Conservation (phyloP, 2,888 invertebrate species). For the Drosophila aldrichi region DNA sequence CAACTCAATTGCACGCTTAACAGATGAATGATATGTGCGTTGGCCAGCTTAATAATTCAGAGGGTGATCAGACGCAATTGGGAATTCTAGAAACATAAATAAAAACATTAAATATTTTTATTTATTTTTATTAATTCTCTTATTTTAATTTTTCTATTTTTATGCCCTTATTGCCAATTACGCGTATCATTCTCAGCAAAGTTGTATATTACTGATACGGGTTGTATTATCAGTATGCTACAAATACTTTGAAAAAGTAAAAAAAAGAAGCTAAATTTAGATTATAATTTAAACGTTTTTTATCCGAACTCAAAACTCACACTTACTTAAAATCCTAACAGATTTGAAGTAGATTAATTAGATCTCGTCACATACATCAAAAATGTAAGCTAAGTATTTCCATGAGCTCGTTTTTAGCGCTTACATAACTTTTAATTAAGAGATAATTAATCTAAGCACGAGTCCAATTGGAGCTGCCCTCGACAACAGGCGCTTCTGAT, state of each 20-base stretch:
- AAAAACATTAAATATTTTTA: too few species aligned
- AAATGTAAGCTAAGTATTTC: constrained; percentile 3
- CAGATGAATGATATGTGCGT: constrained; percentile 2
- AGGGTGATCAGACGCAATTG: background rate
- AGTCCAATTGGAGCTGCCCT: constrained; percentile 25
- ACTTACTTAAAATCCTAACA: background rate
- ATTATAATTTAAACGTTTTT: background rate
- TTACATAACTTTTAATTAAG: constrained; percentile 29
- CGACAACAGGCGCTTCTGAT: background rate
- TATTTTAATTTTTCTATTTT: too few species aligned
- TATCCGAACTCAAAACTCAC: background rate
- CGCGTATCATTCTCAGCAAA: too few species aligned
- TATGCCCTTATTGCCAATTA: too few species aligned
- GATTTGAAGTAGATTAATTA: background rate
- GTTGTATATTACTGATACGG: too few species aligned
- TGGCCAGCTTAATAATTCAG: background rate
- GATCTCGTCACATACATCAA: background rate
- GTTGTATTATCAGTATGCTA: too few species aligned
- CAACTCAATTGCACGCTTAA: constrained; percentile 2
- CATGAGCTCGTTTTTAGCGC: constrained; percentile 14
- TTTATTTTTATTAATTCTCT: too few species aligned
- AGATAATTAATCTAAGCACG: constrained; percentile 38
- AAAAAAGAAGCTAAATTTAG: background rate
- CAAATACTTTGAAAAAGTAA: too few species aligned
- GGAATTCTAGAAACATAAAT: background rate